These are phyloP conservation scores for Bombus pascuorum DNA, from an alignment of 1,140 invertebrate species.

Conservation along the genomic window DNA sequence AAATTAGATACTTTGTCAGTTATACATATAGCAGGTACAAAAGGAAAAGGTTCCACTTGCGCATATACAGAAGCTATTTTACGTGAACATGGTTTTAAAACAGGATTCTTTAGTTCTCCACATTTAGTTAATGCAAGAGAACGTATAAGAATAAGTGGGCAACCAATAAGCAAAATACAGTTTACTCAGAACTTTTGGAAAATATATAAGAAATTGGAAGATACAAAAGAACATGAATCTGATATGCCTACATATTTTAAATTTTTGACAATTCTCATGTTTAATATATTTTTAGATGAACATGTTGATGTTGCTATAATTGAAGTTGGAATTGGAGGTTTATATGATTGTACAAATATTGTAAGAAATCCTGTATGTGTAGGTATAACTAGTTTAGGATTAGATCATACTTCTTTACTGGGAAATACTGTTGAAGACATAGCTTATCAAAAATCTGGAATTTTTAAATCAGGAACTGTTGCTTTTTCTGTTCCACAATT, in stretches of 20 bases:
- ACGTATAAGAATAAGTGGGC: slow-evolving; percentile 94
- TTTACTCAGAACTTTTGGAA: slow-evolving; percentile 94
- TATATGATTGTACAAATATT: slow-evolving; percentile 97
- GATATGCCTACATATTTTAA: slow-evolving; percentile 97
- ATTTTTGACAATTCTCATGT: slow-evolving; percentile 96
- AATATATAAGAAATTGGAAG: slow-evolving; percentile 87
- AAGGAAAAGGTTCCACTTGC: slow-evolving; percentile 98
- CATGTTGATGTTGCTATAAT: slow-evolving; percentile 96
- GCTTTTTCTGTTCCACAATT: slow-evolving; percentile 90
- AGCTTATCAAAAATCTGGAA: slow-evolving; percentile 97
- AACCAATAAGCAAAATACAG: slow-evolving; percentile 87
- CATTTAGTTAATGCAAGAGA: slow-evolving; percentile 97
- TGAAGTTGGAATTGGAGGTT: slow-evolving; percentile 99
- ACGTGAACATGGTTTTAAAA: slow-evolving; percentile 91
- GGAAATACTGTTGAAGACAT: slow-evolving; percentile 94
- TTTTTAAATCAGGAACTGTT: slow-evolving; percentile 91
- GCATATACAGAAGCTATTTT: slow-evolving; percentile 96
- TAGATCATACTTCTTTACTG: slow-evolving; percentile 95
- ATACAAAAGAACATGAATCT: slow-evolving; percentile 82
- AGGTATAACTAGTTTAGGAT: slow-evolving; percentile 94
- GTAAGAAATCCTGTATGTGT: slow-evolving; percentile 91
- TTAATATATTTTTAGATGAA: slow-evolving; percentile 93
- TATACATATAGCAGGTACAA: slow-evolving; percentile 98
- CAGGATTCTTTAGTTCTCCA: slow-evolving; percentile 98
- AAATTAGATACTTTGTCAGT: slow-evolving; percentile 89